Percentiles rank a stretch among this genome's conserved stretches.
Conservation (phyloP, 2,888 invertebrate genomes). For the Eretmocerus hayati region DNA sequence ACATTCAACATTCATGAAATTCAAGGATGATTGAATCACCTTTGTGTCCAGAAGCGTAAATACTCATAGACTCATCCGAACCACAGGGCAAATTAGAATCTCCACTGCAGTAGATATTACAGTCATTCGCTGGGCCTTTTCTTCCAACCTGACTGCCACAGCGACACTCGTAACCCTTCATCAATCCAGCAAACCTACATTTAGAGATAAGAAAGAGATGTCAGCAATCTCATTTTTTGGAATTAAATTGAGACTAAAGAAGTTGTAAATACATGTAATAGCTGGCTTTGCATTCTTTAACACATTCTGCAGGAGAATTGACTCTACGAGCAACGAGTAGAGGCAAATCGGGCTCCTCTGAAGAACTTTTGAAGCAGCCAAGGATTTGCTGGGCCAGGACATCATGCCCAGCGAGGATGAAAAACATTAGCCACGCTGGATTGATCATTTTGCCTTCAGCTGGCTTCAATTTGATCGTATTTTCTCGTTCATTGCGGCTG, state of each 20-base stretch:
- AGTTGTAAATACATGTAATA: conserved; percentile 35
- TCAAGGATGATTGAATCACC: too few relatives aligned
- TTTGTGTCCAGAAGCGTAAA: conserved; percentile 59
- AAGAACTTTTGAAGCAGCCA: conserved; percentile 36
- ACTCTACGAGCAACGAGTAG: conserved; percentile 27
- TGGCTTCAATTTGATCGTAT: too few relatives aligned
- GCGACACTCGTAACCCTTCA: conserved; percentile 47
- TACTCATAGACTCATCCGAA: conserved; percentile 58
- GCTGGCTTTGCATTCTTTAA: conserved; percentile 33
- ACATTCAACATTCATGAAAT: too few relatives aligned
- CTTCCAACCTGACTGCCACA: conserved; percentile 47
- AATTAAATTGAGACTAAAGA: not conserved
- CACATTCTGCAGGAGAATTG: conserved; percentile 31
- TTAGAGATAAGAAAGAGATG: not conserved
- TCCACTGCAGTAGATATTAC: conserved; percentile 55
- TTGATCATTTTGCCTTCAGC: too few relatives aligned
- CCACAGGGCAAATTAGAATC: conserved; percentile 62
- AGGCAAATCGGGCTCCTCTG: conserved; percentile 30
- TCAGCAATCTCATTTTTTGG: not conserved
- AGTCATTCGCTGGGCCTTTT: conserved; percentile 40
- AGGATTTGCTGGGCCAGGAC: conserved; percentile 25
- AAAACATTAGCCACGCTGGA: too few relatives aligned
- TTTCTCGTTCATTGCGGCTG: too few relatives aligned
- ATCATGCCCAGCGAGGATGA: not conserved
- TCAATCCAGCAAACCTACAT: conserved; percentile 48